A percentile compares a stretch with the other conserved stretches of the same genome.
These are phyloP conservation scores for Catagonus wagneri DNA, from an alignment of 2,113 vertebrate species.

Conservation along the genomic window DNA sequence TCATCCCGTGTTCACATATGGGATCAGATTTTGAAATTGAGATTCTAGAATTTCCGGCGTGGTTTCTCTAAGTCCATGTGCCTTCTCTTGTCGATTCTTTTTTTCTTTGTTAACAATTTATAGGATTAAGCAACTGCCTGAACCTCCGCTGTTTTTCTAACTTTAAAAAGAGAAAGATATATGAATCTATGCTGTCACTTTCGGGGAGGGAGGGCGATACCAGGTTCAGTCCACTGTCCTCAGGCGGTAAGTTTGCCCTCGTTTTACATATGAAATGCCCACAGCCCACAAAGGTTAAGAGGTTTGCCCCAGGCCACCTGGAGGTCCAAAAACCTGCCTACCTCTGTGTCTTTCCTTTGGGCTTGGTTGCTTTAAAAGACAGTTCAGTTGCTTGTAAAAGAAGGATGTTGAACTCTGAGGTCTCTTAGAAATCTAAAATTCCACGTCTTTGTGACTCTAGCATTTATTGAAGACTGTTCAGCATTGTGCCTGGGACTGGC, in stretches of 20 bases:
- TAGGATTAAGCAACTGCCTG: not conserved
- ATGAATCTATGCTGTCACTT: not conserved
- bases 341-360: not conserved
- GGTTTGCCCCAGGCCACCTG: not conserved
- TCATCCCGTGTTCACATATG: not conserved
- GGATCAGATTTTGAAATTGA: not conserved
- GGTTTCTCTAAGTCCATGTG: not conserved
- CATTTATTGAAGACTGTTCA: not conserved
- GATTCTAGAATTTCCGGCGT: not conserved
- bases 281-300: not conserved
- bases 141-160: not conserved
- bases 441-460: not conserved
- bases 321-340: not conserved
- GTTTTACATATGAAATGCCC: not conserved
- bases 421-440: not conserved
- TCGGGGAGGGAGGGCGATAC: rapidly evolving
- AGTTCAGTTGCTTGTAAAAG: constrained; percentile 25
- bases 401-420: not conserved
- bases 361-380: not conserved
- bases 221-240: not conserved
- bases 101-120: not conserved
- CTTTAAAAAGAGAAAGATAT: not conserved
- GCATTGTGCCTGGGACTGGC: not conserved
- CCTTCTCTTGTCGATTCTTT: not conserved
- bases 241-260: not conserved